A percentile compares a stretch with the other conserved stretches of the same genome.
These are phyloP conservation scores for Paracyclopina nana DNA, from an alignment of 1,140 invertebrate species.

Conservation along the genomic window DNA sequence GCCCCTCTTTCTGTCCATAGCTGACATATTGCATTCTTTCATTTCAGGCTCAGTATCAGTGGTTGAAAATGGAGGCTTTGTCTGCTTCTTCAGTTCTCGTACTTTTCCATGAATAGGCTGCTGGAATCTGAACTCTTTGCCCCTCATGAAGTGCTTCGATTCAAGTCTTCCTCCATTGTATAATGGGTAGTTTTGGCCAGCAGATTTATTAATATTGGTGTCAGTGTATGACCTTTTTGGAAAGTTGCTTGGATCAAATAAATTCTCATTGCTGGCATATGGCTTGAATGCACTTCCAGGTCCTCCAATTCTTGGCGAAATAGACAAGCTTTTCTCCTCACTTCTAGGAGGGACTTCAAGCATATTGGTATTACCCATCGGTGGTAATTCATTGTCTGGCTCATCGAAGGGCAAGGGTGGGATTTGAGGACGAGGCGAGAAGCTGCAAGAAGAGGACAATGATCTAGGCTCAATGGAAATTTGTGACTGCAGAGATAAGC, in stretches of 20 bases:
- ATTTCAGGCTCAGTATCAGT: slow-evolving; percentile 17
- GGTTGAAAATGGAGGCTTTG: slow-evolving; percentile 8
- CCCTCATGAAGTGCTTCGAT: too few relatives aligned
- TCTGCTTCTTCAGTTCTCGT: slow-evolving; percentile 2
- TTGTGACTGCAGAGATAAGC: slow-evolving; percentile 1
- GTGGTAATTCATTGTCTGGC: not conserved
- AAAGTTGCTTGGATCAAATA: slow-evolving; percentile 6
- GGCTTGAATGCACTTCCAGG: slow-evolving; percentile 15
- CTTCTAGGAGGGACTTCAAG: slow-evolving; percentile 9
- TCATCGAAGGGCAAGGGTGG: slow-evolving; percentile 11
- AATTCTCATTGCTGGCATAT: slow-evolving; percentile 11
- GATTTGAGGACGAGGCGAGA: slow-evolving; percentile 4
- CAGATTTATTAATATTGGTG: too few relatives aligned
- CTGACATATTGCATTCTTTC: slow-evolving; percentile 13
- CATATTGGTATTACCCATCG: not conserved
- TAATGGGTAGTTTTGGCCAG: too few relatives aligned
- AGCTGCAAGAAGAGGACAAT: not conserved
- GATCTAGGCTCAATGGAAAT: not conserved
- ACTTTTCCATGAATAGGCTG: not conserved
- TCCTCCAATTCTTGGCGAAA: slow-evolving; percentile 11
- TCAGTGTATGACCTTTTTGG: too few relatives aligned
- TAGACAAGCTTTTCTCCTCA: too few relatives aligned
- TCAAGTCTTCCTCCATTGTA: too few relatives aligned
- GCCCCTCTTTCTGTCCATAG: not conserved
- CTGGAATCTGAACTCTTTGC: too few relatives aligned